Conservation (phyloP, 2,888 invertebrate species). For the Dryobota labecula region DNA sequence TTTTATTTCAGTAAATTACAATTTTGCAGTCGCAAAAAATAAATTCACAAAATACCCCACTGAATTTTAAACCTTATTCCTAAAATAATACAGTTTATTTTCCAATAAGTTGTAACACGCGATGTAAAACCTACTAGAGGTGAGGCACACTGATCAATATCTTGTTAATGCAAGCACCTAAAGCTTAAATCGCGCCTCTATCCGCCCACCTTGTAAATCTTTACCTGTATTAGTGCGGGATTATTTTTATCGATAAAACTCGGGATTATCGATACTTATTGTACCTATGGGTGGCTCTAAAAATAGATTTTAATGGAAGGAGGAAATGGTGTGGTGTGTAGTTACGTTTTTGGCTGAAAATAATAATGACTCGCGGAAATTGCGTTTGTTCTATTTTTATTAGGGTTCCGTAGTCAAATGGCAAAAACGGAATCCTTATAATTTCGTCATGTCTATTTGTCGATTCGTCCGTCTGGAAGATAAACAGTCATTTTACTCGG, state of each 20-base stretch:
- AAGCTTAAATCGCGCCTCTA: conserved; percentile 76
- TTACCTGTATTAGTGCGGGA: conserved; percentile 56
- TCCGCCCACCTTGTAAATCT: conserved; percentile 79
- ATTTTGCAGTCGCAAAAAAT: conserved; percentile 2
- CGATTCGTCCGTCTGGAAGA: too few species aligned
- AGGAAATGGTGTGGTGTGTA: not conserved
- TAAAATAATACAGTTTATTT: not conserved
- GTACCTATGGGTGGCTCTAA: conserved; percentile 7
- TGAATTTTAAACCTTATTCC: not conserved
- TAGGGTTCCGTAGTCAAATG: too few species aligned
- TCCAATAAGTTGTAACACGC: not conserved
- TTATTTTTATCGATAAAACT: conserved; percentile 60
- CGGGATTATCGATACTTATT: conserved; percentile 59
- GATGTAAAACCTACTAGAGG: conserved; percentile 14
- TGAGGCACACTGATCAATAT: conserved; percentile 75
- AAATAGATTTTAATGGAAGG: conserved; percentile 21
- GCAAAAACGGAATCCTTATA: too few species aligned
- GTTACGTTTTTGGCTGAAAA: not conserved
- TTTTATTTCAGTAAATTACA: conserved; percentile 7
- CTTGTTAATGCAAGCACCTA: conserved; percentile 76
- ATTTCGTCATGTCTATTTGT: too few species aligned
- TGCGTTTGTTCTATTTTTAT: not conserved
- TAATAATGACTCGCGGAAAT: conserved; percentile 1
- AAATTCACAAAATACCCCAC: not conserved
- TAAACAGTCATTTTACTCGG: too few species aligned